These are phyloP conservation scores for Sula dactylatra DNA, from an alignment of 2,113 vertebrate genomes.

Conservation along the genomic window DNA sequence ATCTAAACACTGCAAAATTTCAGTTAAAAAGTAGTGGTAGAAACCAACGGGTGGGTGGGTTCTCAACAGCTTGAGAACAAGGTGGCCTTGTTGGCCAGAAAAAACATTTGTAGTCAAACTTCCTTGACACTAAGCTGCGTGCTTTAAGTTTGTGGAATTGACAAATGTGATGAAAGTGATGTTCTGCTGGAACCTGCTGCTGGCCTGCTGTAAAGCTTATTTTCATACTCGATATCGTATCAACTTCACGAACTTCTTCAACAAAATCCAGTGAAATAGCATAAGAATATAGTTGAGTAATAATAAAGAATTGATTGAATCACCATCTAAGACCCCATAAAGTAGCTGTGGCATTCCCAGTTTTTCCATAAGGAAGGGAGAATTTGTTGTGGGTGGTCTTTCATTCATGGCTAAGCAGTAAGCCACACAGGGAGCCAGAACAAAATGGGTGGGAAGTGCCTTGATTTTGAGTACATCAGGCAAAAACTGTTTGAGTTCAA, in stretches of 20 bases:
- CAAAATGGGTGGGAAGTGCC: neutral
- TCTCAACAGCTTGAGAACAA: neutral
- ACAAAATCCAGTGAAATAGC: neutral
- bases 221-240: neutral
- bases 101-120: neutral
- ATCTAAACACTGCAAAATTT: neutral
- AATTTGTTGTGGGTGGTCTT: slow-evolving; percentile 2
- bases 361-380: neutral
- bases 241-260: neutral
- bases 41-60: neutral
- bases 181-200: neutral
- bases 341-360: neutral
- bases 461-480: neutral
- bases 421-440: neutral
- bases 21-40: neutral
- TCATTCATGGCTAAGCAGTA: neutral
- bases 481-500: neutral
- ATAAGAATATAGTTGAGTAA: neutral
- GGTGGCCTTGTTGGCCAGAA: neutral
- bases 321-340: neutral
- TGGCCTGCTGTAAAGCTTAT: neutral
- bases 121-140: neutral
- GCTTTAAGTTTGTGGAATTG: neutral
- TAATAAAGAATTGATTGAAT: neutral
- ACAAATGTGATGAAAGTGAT: neutral